Evolutionary conservation across 2,797 vertebrate species (phyloP).

Genomic region (Syngnathus rostellatus): DNA sequence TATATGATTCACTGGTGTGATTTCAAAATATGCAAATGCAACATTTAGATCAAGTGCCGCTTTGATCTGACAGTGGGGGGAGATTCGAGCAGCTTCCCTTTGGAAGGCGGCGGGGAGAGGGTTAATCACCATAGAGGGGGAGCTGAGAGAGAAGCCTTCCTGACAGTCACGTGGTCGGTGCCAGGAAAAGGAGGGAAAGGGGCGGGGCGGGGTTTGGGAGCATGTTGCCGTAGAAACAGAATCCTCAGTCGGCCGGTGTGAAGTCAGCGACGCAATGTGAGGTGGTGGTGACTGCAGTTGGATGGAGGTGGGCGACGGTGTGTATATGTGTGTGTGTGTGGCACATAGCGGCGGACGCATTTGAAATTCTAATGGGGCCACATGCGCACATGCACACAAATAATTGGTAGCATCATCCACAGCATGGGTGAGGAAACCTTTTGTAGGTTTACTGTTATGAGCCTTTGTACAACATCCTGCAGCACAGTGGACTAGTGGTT

Average conservation of each 20-base stretch:
- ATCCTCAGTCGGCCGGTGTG: conserved; percentile 66
- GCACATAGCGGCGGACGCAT: conserved; percentile 50
- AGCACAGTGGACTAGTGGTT: background rate
- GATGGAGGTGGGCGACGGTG: conserved; percentile 22
- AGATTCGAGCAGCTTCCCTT: conserved; percentile 49
- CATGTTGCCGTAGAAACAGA: conserved; percentile 71
- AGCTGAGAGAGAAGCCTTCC: conserved; percentile 58
- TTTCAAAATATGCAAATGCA: conserved; percentile 50
- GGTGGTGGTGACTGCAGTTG: conserved; percentile 61
- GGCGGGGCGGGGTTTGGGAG: conserved; percentile 53
- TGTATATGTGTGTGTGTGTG: conserved; percentile 37
- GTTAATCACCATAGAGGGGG: conserved; percentile 65
- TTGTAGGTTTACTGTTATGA: background rate
- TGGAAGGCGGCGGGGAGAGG: conserved; percentile 52
- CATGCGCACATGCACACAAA: conserved; percentile 6
- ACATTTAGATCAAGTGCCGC: conserved; percentile 46
- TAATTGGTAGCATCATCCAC: background rate
- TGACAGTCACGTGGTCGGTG: conserved; percentile 67
- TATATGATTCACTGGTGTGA: conserved; percentile 17
- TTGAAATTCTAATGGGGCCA: conserved; percentile 65
- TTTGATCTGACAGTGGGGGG: conserved; percentile 47
- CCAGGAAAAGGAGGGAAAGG: conserved; percentile 44
- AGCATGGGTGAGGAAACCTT: background rate
- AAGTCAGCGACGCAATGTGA: conserved; percentile 70
- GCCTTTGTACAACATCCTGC: background rate